A percentile compares a stretch with the other conserved stretches of the same genome.
phyloP scores from a whole-genome alignment of 2,797 vertebrate genomes.

The Sebastolobus altivelis region DNA sequence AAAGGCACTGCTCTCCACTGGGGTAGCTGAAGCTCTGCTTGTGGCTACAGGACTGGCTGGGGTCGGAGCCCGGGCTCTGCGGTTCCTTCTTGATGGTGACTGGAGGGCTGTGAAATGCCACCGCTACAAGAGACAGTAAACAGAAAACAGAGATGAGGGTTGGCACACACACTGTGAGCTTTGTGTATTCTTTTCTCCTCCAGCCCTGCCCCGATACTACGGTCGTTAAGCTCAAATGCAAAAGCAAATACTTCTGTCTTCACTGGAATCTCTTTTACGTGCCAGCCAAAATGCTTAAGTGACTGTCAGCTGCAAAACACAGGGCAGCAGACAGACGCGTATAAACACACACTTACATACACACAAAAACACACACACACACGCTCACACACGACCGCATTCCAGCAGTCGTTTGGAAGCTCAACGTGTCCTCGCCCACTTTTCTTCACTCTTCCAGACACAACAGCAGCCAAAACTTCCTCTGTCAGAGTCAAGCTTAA shows the following conservation, averaged over 20 bases:
- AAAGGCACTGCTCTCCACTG: constrained; percentile 96
- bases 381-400: constrained; percentile 70
- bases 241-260: constrained; percentile 70
- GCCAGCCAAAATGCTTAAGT: constrained; percentile 73
- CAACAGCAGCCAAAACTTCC: constrained; percentile 76
- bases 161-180: not conserved
- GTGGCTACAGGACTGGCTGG: constrained; percentile 91
- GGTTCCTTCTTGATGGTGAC: constrained; percentile 97
- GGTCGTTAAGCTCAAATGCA: constrained; percentile 52
- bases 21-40: constrained; percentile 89
- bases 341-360: constrained; percentile 53
- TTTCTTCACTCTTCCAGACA: constrained; percentile 76
- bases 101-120: constrained; percentile 96
- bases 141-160: constrained; percentile 40
- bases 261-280: constrained; percentile 70
- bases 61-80: constrained; percentile 91
- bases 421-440: constrained; percentile 68
- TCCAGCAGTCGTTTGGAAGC: constrained; percentile 64
- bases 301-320: constrained; percentile 71
- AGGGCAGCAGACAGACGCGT: constrained; percentile 64
- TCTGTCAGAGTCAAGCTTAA: constrained; percentile 58
- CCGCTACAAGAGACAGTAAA: constrained; percentile 77
- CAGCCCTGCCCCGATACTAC: constrained; percentile 56
- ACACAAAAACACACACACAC: constrained; percentile 53
- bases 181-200: constrained; percentile 16